Conservation (phyloP, 2,797 vertebrate species). For the Podarcis siculus region DNA sequence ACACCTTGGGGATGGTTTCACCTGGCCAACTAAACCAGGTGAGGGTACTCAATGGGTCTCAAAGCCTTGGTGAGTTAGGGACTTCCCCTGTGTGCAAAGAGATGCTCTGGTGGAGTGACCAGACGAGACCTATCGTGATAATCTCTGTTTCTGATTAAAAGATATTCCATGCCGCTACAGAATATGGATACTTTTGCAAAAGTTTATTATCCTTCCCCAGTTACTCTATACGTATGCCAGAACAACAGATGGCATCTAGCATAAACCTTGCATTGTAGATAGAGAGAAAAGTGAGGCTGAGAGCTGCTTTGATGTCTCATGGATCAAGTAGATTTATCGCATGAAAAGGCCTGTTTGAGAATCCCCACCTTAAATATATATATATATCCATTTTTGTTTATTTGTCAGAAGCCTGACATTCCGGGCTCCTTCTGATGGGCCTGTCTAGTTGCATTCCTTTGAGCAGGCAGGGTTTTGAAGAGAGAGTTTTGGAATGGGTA, state of each 20-base stretch:
- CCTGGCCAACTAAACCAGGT: no score
- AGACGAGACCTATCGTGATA: no score
- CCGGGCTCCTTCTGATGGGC: slow-evolving; percentile 21
- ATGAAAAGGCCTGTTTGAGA: slow-evolving; percentile 20
- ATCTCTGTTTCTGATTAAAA: background rate
- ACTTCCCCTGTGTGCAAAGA: no score
- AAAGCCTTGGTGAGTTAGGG: no score
- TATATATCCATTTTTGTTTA: background rate
- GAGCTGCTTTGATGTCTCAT: slow-evolving; percentile 32
- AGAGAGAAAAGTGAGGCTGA: slow-evolving; percentile 38
- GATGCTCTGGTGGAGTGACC: no score
- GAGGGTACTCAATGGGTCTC: no score
- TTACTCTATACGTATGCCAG: background rate
- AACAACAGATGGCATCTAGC: slow-evolving; percentile 36
- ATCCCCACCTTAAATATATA: background rate
- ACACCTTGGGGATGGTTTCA: no score
- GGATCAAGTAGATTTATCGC: slow-evolving; percentile 42
- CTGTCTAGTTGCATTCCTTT: background rate
- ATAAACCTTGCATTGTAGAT: background rate
- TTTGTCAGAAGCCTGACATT: slow-evolving; percentile 50
- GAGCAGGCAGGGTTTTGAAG: slow-evolving; percentile 24
- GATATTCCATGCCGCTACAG: background rate
- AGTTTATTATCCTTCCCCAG: slow-evolving; percentile 16
- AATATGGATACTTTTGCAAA: background rate
- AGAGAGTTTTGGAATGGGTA: background rate